Percentiles rank a stretch among this genome's conserved stretches.
These are phyloP conservation scores for Spodoptera littoralis DNA, from an alignment of 2,888 invertebrate species.

Conservation along the genomic window DNA sequence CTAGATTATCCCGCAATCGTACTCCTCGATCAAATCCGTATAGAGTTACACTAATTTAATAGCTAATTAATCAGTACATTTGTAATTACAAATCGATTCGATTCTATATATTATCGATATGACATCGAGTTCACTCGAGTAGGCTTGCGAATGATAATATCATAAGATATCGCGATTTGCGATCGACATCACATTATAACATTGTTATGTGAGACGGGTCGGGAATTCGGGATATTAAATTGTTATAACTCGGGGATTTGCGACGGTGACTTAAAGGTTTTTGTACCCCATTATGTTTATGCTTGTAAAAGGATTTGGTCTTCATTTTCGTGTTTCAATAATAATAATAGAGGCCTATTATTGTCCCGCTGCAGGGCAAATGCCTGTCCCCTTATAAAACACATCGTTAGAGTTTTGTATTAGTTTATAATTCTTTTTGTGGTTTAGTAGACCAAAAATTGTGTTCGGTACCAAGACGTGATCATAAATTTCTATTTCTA, in stretches of 20 bases:
- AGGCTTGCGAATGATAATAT: constrained; percentile 46
- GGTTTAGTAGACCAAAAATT: no score
- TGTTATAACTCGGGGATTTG: constrained; percentile 60
- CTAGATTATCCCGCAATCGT: constrained; percentile 27
- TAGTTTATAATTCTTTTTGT: no score
- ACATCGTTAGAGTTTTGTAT: no score
- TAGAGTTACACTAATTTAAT: constrained; percentile 31
- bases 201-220: constrained; percentile 59
- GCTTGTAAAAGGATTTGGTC: constrained; percentile 12
- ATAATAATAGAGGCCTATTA: background rate
- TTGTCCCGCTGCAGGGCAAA: no score
- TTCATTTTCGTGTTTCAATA: background rate
- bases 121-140: constrained; percentile 34
- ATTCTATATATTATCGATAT: constrained; percentile 2
- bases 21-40: constrained; percentile 24
- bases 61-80: constrained; percentile 37
- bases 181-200: constrained; percentile 60
- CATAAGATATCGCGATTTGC: constrained; percentile 56
- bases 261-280: constrained; percentile 52
- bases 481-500: no score
- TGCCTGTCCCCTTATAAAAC: no score
- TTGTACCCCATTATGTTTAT: constrained; percentile 57
- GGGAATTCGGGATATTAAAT: constrained; percentile 59
- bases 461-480: no score
- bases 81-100: constrained; percentile 19